Percentiles rank a stretch among this genome's conserved stretches.
Evolutionary conservation across 2,797 vertebrate genomes (phyloP).

Genomic region (Sitta carolinensis): DNA sequence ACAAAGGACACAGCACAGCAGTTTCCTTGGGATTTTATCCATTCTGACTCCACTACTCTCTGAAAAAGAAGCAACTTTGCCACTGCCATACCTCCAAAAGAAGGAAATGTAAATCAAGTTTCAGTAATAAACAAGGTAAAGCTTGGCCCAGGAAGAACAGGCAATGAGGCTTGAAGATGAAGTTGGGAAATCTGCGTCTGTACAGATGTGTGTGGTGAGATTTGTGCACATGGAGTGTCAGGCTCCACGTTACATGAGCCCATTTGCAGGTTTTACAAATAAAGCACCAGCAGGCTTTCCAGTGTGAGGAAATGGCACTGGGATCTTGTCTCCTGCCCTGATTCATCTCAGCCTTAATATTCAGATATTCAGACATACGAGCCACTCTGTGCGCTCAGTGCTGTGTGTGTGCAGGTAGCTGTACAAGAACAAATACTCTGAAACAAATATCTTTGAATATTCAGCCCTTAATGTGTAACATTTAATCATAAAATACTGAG

Average conservation of each 20-base stretch:
- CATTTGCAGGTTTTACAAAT: neutral
- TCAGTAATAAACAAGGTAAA: neutral
- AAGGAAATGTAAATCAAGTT: neutral
- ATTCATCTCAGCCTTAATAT: neutral
- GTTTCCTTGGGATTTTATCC: neutral
- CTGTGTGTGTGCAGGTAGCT: neutral
- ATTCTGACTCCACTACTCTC: neutral
- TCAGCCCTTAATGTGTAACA: neutral
- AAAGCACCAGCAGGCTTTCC: neutral
- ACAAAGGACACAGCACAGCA: neutral
- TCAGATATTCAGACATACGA: neutral
- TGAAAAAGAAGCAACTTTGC: neutral
- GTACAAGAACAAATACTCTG: neutral
- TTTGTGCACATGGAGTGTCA: neutral
- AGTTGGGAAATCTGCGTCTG: neutral
- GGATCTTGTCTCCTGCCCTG: neutral
- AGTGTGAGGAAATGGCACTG: neutral
- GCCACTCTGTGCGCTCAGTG: neutral
- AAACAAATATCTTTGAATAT: neutral
- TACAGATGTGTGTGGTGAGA: rapidly evolving
- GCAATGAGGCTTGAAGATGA: neutral
- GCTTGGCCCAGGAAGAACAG: neutral
- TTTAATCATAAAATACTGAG: neutral
- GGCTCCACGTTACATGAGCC: rapidly evolving
- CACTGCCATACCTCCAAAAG: neutral